Percentiles rank a stretch among this genome's conserved stretches.
phyloP scores from a whole-genome alignment of 1,140 invertebrate genomes.

The Drosophila lacertosa region DNA sequence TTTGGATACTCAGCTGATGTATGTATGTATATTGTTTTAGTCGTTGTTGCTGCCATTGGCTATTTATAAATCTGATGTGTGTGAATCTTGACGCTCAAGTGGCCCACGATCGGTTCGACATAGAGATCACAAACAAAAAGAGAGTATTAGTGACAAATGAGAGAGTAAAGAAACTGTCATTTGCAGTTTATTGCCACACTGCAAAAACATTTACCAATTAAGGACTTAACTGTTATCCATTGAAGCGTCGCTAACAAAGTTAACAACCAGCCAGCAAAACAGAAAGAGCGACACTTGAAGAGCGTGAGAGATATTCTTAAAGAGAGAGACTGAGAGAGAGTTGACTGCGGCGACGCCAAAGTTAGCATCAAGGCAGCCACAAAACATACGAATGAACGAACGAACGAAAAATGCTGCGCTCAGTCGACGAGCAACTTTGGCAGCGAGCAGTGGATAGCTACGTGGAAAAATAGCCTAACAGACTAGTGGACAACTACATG shows the following conservation, averaged over 20 bases:
- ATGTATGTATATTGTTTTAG: conserved; percentile 23
- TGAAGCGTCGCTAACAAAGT: conserved; percentile 23
- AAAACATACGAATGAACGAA: conserved; percentile 33
- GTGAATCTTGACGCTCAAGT: conserved; percentile 50
- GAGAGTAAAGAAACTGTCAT: background rate
- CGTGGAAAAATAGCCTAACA: conserved; percentile 19
- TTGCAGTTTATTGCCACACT: conserved; percentile 26
- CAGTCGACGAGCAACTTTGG: conserved; percentile 72
- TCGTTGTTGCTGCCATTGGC: conserved; percentile 40
- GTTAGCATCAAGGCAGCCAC: conserved; percentile 19
- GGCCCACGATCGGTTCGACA: conserved; percentile 24
- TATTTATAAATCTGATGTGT: conserved; percentile 81
- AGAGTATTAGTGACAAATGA: background rate
- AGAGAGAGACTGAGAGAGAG: conserved; percentile 10
- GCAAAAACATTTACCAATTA: conserved; percentile 38
- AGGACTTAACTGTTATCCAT: conserved; percentile 36
- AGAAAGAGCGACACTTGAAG: too few species aligned
- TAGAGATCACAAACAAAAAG: conserved; percentile 12
- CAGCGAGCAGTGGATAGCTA: conserved; percentile 48
- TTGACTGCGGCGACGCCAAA: conserved; percentile 31
- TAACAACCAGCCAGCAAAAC: conserved; percentile 9
- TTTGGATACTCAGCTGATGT: conserved; percentile 46
- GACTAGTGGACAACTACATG: conserved; percentile 48
- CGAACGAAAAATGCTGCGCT: conserved; percentile 43
- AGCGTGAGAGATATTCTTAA: too few species aligned